A percentile compares a stretch with the other conserved stretches of the same genome.
Conservation (phyloP, 2,888 invertebrate genomes). For the Rhagophthalmus giganteus region DNA sequence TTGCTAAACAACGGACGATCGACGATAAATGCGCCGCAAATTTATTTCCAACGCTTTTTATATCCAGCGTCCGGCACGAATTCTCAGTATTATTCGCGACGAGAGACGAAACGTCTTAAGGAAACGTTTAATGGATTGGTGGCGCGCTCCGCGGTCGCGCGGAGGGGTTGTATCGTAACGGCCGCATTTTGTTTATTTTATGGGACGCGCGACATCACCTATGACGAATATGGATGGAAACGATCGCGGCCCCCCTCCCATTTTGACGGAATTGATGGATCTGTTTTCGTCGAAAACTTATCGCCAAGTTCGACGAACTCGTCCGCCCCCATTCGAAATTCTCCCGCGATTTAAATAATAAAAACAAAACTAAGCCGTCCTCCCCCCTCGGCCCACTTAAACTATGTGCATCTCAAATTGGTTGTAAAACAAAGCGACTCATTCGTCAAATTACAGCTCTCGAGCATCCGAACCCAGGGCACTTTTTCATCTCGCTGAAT, state of each 20-base stretch:
- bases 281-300: constrained; percentile 1
- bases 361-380: too few relatives aligned
- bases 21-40: too few relatives aligned
- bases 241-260: background rate
- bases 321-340: background rate
- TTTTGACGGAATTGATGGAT: constrained; percentile 21
- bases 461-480: constrained; percentile 8
- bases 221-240: constrained; percentile 24
- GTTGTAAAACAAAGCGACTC: constrained; percentile 18
- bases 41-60: too few relatives aligned
- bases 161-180: too few relatives aligned
- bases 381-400: too few relatives aligned
- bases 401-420: constrained; percentile 17
- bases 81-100: too few relatives aligned
- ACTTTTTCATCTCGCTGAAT: constrained; percentile 12
- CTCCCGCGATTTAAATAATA: constrained; percentile 5
- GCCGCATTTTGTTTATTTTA: constrained; percentile 22
- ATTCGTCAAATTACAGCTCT: constrained; percentile 17
- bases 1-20: too few relatives aligned
- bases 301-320: too few relatives aligned
- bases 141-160: too few relatives aligned
- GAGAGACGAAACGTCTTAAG: too few relatives aligned
- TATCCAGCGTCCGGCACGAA: too few relatives aligned
- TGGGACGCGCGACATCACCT: constrained; percentile 13
- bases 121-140: too few relatives aligned